phyloP scores from a whole-genome alignment of 2,113 vertebrate genomes.

The Gobius niger region DNA sequence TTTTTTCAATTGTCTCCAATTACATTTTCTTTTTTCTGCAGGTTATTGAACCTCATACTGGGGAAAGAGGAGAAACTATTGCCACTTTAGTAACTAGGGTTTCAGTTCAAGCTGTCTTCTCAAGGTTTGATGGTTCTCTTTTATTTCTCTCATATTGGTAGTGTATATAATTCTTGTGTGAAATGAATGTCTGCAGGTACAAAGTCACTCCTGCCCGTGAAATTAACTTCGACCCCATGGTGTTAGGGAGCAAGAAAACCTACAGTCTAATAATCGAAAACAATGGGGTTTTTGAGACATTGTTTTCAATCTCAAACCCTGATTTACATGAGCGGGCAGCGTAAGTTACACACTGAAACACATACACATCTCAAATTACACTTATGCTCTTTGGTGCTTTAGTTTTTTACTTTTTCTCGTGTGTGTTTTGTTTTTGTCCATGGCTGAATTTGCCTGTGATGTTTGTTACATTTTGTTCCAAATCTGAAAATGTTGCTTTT shows the following conservation, averaged over 20 bases:
- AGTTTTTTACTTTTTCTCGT: too few species aligned
- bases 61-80: constrained; percentile 72
- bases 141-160: neutral
- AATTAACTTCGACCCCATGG: constrained; percentile 82
- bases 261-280: constrained; percentile 82
- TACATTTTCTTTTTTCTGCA: constrained; percentile 45
- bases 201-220: constrained; percentile 76
- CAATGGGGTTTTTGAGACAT: constrained; percentile 75
- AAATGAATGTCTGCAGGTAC: constrained; percentile 75
- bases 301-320: constrained; percentile 70
- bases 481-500: too few species aligned
- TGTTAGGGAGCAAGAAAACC: constrained; percentile 72
- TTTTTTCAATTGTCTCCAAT: too few species aligned
- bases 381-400: too few species aligned
- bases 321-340: constrained; percentile 40
- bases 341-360: constrained; percentile 57
- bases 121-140: constrained; percentile 57
- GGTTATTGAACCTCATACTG: constrained; percentile 82
- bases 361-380: neutral
- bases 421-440: too few species aligned
- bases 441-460: too few species aligned
- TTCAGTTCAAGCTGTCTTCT: constrained; percentile 77
- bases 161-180: neutral
- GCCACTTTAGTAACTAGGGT: constrained; percentile 78
- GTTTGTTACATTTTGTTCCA: too few species aligned